A percentile compares a stretch with the other conserved stretches of the same genome.
Evolutionary conservation across 2,888 invertebrate species (phyloP).

Genomic region (Cheilosia soror): DNA sequence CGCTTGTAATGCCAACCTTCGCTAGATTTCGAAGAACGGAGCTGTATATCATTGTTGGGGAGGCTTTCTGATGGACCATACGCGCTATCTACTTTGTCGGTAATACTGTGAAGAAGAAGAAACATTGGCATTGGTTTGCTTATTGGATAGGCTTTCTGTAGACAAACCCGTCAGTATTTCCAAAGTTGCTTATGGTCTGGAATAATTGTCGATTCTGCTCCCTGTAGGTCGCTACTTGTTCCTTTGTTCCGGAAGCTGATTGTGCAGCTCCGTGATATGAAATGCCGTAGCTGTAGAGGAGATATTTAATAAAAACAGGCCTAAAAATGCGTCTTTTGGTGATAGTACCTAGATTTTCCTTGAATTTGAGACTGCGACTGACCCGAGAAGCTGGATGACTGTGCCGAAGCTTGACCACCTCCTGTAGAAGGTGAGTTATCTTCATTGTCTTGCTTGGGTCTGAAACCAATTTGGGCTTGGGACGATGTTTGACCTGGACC

Average conservation of each 20-base stretch:
- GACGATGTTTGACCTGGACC: constrained; percentile 94
- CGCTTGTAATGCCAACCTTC: constrained; percentile 75
- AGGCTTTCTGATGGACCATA: constrained; percentile 78
- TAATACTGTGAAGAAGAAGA: constrained; percentile 78
- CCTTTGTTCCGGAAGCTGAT: constrained; percentile 89
- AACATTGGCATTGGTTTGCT: constrained; percentile 9
- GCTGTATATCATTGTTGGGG: constrained; percentile 78
- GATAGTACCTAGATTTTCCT: constrained; percentile 87
- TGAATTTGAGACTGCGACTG: constrained; percentile 93
- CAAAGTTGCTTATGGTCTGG: constrained; percentile 86
- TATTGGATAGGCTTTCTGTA: constrained; percentile 1
- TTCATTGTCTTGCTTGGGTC: constrained; percentile 87
- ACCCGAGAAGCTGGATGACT: constrained; percentile 89
- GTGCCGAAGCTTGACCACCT: constrained; percentile 92
- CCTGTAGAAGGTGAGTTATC: constrained; percentile 86
- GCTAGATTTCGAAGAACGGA: constrained; percentile 80
- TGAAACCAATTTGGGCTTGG: constrained; percentile 94
- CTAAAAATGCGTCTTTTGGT: not conserved
- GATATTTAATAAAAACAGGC: not conserved
- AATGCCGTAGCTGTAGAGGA: constrained; percentile 87
- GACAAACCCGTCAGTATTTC: constrained; percentile 80
- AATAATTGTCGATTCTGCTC: constrained; percentile 88
- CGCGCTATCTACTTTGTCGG: constrained; percentile 81
- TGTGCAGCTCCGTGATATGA: constrained; percentile 92
- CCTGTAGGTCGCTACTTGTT: constrained; percentile 86